These are phyloP conservation scores for Rhinoderma darwinii DNA, from an alignment of 2,113 vertebrate genomes.

Conservation along the genomic window DNA sequence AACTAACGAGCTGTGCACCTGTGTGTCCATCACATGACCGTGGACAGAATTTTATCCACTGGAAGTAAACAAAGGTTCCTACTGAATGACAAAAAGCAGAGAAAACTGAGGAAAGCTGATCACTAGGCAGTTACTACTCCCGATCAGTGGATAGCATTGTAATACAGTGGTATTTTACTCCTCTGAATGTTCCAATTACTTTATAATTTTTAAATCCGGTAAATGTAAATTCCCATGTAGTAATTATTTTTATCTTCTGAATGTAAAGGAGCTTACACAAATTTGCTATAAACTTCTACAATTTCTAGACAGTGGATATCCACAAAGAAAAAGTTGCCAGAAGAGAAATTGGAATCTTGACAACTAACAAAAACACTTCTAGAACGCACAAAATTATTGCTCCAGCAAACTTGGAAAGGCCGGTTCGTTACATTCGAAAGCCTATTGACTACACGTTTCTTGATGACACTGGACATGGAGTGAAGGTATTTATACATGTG, in stretches of 20 bases:
- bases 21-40: too few species aligned
- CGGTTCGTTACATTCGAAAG: constrained; percentile 98
- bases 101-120: too few species aligned
- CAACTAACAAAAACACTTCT: constrained; percentile 99
- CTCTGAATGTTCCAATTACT: too few species aligned
- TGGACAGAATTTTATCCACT: too few species aligned
- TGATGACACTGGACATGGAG: constrained; percentile 98
- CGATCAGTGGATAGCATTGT: too few species aligned
- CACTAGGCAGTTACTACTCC: too few species aligned
- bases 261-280: not conserved
- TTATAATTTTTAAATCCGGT: too few species aligned
- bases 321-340: constrained; percentile 99
- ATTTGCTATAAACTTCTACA: constrained; percentile 61
- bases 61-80: too few species aligned
- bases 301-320: constrained; percentile 96
- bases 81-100: too few species aligned
- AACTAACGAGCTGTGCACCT: too few species aligned
- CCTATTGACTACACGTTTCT: constrained; percentile 97
- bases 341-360: constrained; percentile 99
- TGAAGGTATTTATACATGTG: constrained; percentile 84
- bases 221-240: not conserved
- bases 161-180: too few species aligned
- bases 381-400: constrained; percentile 99
- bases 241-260: not conserved
- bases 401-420: constrained; percentile 95